A percentile compares a stretch with the other conserved stretches of the same genome.
Conservation (phyloP, 1,140 invertebrate genomes). For the Drosophila ananassae region DNA sequence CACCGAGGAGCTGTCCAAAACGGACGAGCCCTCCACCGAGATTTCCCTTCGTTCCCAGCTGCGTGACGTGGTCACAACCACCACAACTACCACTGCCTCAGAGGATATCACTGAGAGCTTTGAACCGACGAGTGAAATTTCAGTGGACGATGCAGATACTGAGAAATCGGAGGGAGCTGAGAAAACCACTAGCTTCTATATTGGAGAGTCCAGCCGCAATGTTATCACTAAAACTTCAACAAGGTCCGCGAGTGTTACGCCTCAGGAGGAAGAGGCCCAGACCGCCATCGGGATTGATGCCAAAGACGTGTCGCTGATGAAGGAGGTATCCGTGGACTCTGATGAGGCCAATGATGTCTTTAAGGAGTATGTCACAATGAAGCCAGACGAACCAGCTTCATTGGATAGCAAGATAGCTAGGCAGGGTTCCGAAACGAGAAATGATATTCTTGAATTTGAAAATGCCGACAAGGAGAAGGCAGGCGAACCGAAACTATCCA, state of each 20-base stretch:
- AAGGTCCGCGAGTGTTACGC: conserved; percentile 59
- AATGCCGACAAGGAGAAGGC: conserved; percentile 65
- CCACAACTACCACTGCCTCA: conserved; percentile 68
- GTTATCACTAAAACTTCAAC: conserved; percentile 75
- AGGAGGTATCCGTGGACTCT: conserved; percentile 77
- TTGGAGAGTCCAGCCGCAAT: conserved; percentile 81
- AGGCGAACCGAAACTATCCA: conserved; percentile 55
- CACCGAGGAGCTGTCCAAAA: conserved; percentile 77
- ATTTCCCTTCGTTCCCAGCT: conserved; percentile 70
- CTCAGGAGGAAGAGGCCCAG: conserved; percentile 60
- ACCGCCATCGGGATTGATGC: conserved; percentile 60
- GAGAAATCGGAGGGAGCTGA: conserved; percentile 65
- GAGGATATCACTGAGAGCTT: conserved; percentile 78
- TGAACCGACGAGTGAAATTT: conserved; percentile 77
- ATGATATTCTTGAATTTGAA: conserved; percentile 75
- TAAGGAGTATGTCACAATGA: conserved; percentile 76
- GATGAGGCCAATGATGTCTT: conserved; percentile 76
- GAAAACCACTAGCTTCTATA: conserved; percentile 80
- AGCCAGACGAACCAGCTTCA: conserved; percentile 44
- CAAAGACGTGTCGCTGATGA: conserved; percentile 72
- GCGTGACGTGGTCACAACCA: conserved; percentile 67
- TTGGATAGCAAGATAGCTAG: conserved; percentile 63
- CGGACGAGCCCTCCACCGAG: conserved; percentile 78
- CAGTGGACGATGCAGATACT: conserved; percentile 74
- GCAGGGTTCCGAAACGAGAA: conserved; percentile 77